These are phyloP conservation scores for Parotocinclus haroldoi DNA, from an alignment of 2,797 vertebrate species.

Conservation along the genomic window DNA sequence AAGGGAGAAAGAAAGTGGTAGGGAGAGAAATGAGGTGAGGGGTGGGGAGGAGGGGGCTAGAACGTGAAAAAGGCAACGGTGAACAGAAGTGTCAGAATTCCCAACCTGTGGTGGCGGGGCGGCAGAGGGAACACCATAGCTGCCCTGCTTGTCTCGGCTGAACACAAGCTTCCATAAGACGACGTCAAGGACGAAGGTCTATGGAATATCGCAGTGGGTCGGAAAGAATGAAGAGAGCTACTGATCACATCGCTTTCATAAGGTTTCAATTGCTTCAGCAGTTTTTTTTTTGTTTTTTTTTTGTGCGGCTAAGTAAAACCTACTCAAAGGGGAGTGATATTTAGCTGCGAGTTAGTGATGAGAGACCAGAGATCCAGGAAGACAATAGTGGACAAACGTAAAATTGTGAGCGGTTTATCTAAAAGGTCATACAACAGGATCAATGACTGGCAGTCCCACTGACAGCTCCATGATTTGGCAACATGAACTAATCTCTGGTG, in stretches of 20 bases:
- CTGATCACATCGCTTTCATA: slow-evolving; percentile 58
- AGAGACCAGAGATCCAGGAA: slow-evolving; percentile 25
- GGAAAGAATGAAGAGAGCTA: slow-evolving; percentile 82
- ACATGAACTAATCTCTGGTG: background rate
- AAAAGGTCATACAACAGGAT: background rate
- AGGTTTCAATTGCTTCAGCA: slow-evolving; percentile 48
- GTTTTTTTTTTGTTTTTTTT: background rate
- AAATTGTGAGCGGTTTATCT: background rate
- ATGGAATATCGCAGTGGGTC: slow-evolving; percentile 81
- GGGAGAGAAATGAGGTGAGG: slow-evolving; percentile 23
- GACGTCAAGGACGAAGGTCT: slow-evolving; percentile 98
- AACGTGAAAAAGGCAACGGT: slow-evolving; percentile 53
- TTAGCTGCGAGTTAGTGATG: slow-evolving; percentile 50
- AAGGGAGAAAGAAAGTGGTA: slow-evolving; percentile 3
- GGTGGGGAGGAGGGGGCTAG: slow-evolving; percentile 28
- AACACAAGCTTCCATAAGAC: slow-evolving; percentile 98
- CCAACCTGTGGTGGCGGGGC: slow-evolving; percentile 92
- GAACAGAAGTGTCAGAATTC: slow-evolving; percentile 72
- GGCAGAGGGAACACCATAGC: slow-evolving; percentile 78
- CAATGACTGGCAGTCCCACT: slow-evolving; percentile 8
- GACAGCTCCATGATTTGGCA: slow-evolving; percentile 22
- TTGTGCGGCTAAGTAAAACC: slow-evolving; percentile 34
- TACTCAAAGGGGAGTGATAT: slow-evolving; percentile 30
- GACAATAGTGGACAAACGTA: slow-evolving; percentile 7
- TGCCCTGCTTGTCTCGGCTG: slow-evolving; percentile 95